Percentiles rank a stretch among this genome's conserved stretches.
These are phyloP conservation scores for Odontophorus gujanensis DNA, from an alignment of 2,113 vertebrate genomes.

Conservation along the genomic window DNA sequence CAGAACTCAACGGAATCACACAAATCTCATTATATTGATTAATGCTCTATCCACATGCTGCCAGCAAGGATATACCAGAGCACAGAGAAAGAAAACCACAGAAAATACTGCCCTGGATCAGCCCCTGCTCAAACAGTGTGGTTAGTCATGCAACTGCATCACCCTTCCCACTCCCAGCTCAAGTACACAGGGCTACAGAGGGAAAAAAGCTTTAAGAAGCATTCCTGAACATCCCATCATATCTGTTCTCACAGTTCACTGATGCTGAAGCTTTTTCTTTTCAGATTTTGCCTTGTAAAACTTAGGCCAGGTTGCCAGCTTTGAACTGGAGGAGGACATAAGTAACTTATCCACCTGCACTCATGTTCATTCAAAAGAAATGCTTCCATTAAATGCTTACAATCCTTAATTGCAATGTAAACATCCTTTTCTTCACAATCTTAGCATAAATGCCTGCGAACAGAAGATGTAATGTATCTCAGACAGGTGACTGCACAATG, in stretches of 20 bases:
- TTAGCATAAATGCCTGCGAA: neutral
- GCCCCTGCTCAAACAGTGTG: rapidly evolving
- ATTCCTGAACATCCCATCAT: neutral
- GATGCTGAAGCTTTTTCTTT: neutral
- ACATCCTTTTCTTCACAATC: neutral
- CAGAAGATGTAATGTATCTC: rapidly evolving
- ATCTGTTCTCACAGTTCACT: neutral
- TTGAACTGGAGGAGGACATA: neutral
- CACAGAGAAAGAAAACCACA: rapidly evolving
- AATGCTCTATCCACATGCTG: neutral
- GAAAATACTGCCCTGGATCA: neutral
- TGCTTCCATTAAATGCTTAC: neutral
- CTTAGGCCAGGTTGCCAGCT: neutral
- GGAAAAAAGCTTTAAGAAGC: neutral
- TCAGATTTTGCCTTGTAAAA: neutral
- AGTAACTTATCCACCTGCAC: neutral
- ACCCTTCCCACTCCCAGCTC: neutral
- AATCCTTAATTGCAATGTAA: neutral
- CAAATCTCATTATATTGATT: neutral
- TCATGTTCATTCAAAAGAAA: neutral
- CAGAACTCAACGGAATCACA: neutral
- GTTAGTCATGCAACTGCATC: rapidly evolving
- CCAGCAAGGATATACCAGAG: neutral
- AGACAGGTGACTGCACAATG: neutral
- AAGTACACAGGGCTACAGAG: neutral